Percentiles rank a stretch among this genome's conserved stretches.
These are phyloP conservation scores for Buceros bicornis DNA, from an alignment of 2,797 vertebrate genomes.

Conservation along the genomic window DNA sequence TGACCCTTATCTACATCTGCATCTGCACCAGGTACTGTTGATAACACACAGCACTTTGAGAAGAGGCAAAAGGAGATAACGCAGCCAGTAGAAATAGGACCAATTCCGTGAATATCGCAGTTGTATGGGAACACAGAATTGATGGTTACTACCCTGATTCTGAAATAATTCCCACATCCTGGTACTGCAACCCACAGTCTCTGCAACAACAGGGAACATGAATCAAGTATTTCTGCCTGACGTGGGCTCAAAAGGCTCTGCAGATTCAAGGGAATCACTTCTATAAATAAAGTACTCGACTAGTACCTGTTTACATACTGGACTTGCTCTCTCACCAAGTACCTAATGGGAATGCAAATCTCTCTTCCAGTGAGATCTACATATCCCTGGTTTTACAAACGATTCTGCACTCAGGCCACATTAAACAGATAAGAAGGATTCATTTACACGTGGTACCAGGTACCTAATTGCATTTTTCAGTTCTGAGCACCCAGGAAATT, in stretches of 20 bases:
- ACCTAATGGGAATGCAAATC: neutral
- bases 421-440: neutral
- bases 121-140: neutral
- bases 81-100: neutral
- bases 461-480: neutral
- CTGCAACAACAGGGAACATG: neutral
- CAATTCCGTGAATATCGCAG: neutral
- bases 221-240: neutral
- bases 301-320: neutral
- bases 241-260: neutral
- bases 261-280: neutral
- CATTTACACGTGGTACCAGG: neutral
- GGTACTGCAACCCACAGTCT: neutral
- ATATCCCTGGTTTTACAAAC: neutral
- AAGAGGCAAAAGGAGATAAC: neutral
- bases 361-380: neutral
- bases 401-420: neutral
- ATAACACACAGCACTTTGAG: neutral
- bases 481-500: conserved; percentile 30
- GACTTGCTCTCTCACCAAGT: neutral
- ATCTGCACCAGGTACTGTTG: neutral
- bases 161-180: neutral
- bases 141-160: neutral
- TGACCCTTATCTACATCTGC: neutral
- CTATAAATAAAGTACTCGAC: neutral